These are phyloP conservation scores for Coptodon rendalli DNA, from an alignment of 2,113 vertebrate genomes.

Conservation along the genomic window DNA sequence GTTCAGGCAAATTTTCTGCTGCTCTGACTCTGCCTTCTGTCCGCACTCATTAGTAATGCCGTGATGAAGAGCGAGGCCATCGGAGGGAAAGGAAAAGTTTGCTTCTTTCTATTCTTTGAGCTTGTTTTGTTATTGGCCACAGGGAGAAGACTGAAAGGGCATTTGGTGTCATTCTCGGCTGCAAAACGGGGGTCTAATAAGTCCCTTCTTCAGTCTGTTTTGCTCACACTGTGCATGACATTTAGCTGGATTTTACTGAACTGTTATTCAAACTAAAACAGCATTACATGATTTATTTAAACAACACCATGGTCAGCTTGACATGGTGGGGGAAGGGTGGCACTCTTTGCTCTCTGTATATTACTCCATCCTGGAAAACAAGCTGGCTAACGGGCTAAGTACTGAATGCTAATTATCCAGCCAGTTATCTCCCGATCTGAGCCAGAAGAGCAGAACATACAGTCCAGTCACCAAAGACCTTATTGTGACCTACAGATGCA, in stretches of 20 bases:
- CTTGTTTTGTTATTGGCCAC: constrained; percentile 21
- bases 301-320: not conserved
- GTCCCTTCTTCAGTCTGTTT: not conserved
- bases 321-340: not conserved
- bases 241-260: not conserved
- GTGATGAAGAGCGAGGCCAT: constrained; percentile 38
- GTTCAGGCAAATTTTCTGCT: constrained; percentile 71
- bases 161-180: not conserved
- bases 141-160: constrained; percentile 1
- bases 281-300: not conserved
- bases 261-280: not conserved
- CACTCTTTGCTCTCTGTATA: not conserved
- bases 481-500: fast-evolving
- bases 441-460: not conserved
- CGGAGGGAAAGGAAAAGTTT: constrained; percentile 27
- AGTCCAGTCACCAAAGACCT: not conserved
- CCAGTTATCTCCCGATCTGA: not conserved
- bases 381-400: not conserved
- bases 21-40: constrained; percentile 68
- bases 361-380: not conserved
- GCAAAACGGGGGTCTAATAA: not conserved
- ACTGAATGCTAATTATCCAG: not conserved
- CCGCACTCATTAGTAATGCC: constrained; percentile 48
- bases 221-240: not conserved
- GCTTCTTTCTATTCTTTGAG: constrained; percentile 19